Base-by-base conservation (phyloP, 2,797 vertebrate genomes). In the Toxotes lorentzi region DNA sequence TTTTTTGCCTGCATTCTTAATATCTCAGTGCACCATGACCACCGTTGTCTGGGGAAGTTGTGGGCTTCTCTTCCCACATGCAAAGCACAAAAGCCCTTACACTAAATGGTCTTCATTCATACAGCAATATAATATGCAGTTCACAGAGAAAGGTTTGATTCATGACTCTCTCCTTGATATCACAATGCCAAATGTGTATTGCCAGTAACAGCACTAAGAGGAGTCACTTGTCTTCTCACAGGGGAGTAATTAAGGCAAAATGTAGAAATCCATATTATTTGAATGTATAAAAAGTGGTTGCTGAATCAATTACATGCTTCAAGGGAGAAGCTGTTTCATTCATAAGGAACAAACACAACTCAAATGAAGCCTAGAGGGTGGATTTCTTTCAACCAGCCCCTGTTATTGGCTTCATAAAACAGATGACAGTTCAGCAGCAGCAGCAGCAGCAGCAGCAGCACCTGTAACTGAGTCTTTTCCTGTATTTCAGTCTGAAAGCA, bases 121-220 rank as follows among this genome's bases (percentile, higher is more conserved):
- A 34, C 71, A 54, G 71, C 34, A 58, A 74, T 43, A 70, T 81
- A 51, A 83, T 40, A 75, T 76, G 76, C 32, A 70, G 85, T 81
- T 88, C 80, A 80, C 53, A 70, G 53, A 70, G 63, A 82, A 75
- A 91, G 86, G 78, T 86, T 90, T 89, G 73, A 94, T 92, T 93
- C 87, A 91, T 88, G 84, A 85, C 73, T 58, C 76, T 68, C 21
- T 69, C 50, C n/a, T 74, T 78, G 5, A 45, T 72, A 74, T 66
- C 65, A 84, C 75, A 80, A 68, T 67, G 76, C 72, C 82, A 86
- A 65, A 62, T 59, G 71, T 38, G 71, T 78, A 63, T 69, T 6
- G 19, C 47, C 79, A 43, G 63, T 48, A 70, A 74, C 73, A 57
- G 35, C 73, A 57, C 32, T 63, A 61, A 82, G 76, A 83, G 73